Evolutionary conservation across 53 echinoderm and acorn worm species (phyloP), one percentile per base, ranked within the genome.

Genomic region (Arbacia lixula): DNA sequence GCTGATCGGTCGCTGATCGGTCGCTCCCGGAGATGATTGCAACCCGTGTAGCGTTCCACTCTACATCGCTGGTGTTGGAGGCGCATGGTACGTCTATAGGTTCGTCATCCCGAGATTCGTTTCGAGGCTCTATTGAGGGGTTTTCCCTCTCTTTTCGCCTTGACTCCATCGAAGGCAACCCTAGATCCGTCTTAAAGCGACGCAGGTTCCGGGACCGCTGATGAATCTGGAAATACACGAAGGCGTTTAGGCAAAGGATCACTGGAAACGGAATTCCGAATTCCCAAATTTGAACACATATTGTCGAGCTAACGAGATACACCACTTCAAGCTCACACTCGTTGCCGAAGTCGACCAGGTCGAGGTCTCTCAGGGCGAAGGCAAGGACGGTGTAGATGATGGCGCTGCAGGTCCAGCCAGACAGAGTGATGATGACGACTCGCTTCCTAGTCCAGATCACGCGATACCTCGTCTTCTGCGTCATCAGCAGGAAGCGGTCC

Each of bases 401-500:
- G 39, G 61, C 26, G 34, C 53, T 72, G 32, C 83, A 35, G 12
- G 29, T 4, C 94, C 94, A 94, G 0, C 28, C 49, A 16, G 36
- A 28, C 1, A 36, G 19, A 31, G 24, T 64, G 79, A 89, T 83
- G 20, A 83, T 38, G 4, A 42, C 25, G 24, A 84, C 86, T 27
- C 73, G 77, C 60, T 22, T 76, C 17, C 77, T 84, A 32, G 84
- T 94, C 80, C 86, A 86, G 2, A 88, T 85, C 2, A 39, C 71
- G n/a, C 68, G 62, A 54, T 94, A 93, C 3, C 85, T 36, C 5
- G 88, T 76, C 53, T 93, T 88, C 80, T 83, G 86, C 6, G 91
- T 91, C 69, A 94, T 54, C 28, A 94, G 84, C 86, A 91, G 84
- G 80, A 91, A 91, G 0, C 94, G 88, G 53, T 94, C 94, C 11